Evolutionary conservation across 2,797 vertebrate species (phyloP).

Genomic region (Rhinatrema bivittatum): DNA sequence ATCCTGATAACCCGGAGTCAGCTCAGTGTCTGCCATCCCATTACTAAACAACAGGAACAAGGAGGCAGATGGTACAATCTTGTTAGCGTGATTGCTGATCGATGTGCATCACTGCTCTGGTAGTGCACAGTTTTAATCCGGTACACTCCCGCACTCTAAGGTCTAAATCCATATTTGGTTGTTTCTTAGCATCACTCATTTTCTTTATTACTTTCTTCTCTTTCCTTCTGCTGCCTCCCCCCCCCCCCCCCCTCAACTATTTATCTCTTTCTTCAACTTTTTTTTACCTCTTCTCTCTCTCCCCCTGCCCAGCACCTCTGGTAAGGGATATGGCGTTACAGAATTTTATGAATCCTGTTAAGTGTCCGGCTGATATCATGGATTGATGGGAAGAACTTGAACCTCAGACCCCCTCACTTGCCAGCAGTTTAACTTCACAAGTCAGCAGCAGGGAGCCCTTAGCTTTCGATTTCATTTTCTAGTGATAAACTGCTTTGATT

Average conservation of each 20-base stretch:
- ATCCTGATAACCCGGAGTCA: no score
- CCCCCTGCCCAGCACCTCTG: not conserved
- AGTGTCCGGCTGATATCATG: conserved; percentile 30
- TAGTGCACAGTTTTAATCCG: not conserved
- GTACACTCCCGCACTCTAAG: conserved; percentile 15
- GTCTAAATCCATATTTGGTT: no score
- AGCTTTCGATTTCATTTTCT: no score
- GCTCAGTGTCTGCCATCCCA: no score
- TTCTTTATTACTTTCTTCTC: not conserved
- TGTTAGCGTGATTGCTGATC: not conserved
- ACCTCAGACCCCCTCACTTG: no score
- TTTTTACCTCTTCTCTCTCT: not conserved
- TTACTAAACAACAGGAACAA: no score
- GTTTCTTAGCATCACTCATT: not conserved
- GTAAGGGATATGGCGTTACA: not conserved
- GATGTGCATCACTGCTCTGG: not conserved
- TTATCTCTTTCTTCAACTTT: not conserved
- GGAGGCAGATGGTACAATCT: no score
- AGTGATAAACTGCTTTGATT: no score
- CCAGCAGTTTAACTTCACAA: no score
- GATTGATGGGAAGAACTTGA: no score
- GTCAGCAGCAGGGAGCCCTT: no score
- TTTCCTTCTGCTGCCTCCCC: not conserved
- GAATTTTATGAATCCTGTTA: conserved; percentile 16
- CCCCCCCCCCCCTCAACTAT: not conserved